These are phyloP conservation scores for Mus spicilegus DNA, from an alignment of 2,113 vertebrate species.

Conservation along the genomic window DNA sequence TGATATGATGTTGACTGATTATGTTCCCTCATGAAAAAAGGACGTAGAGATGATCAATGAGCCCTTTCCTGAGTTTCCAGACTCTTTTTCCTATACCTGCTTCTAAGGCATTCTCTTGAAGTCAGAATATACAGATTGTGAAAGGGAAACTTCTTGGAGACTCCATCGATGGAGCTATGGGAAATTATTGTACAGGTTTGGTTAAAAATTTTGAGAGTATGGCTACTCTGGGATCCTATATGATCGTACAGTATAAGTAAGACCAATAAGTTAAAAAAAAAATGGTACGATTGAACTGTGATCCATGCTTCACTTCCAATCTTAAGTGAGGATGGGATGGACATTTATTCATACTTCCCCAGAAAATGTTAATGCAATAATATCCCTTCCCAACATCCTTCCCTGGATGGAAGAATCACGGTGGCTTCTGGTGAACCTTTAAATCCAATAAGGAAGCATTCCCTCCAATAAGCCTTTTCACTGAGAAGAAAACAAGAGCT, in stretches of 20 bases:
- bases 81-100: background rate
- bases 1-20: background rate
- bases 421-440: background rate
- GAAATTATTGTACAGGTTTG: background rate
- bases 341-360: background rate
- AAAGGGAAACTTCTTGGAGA: background rate
- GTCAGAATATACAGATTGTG: background rate
- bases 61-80: background rate
- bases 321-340: background rate
- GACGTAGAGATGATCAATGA: background rate
- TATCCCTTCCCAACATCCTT: background rate
- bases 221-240: background rate
- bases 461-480: background rate
- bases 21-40: background rate
- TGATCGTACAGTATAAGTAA: background rate
- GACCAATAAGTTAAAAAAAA: background rate
- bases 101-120: background rate
- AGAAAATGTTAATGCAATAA: background rate
- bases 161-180: background rate
- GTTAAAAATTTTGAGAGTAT: background rate
- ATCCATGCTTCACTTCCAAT: background rate
- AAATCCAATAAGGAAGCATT: background rate
- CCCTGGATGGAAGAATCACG: background rate
- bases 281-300: background rate
- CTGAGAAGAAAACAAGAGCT: background rate